Percentiles rank a stretch among this genome's conserved stretches.
These are phyloP conservation scores for Pangasius sanitwongsei DNA, from an alignment of 2,797 vertebrate genomes.

Conservation along the genomic window DNA sequence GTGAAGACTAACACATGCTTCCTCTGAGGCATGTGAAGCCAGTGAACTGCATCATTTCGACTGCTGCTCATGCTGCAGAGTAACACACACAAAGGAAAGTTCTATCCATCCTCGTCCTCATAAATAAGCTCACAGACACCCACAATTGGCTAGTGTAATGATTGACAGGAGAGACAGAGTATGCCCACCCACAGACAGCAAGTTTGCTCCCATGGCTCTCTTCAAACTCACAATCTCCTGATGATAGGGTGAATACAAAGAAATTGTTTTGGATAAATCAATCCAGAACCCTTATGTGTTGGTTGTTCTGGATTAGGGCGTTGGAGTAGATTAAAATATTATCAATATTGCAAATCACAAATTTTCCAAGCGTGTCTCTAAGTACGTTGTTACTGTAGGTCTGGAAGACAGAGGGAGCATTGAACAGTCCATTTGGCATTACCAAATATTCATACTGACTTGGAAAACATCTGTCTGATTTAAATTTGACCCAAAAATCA, in stretches of 20 bases:
- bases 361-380: not conserved
- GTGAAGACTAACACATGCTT: not conserved
- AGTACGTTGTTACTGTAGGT: not conserved
- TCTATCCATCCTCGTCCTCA: not conserved
- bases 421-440: not conserved
- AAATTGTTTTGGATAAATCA: not conserved
- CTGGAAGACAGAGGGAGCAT: not conserved
- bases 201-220: not conserved
- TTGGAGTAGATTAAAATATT: not conserved
- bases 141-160: not conserved
- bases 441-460: not conserved
- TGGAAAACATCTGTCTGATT: not conserved
- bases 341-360: not conserved
- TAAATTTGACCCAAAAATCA: not conserved
- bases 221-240: not conserved
- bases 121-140: not conserved
- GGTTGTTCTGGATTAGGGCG: not conserved
- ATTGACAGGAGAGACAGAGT: not conserved
- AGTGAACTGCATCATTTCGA: not conserved
- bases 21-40: not conserved
- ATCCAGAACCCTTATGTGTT: not conserved
- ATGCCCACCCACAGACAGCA: not conserved
- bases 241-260: not conserved
- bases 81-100: not conserved
- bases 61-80: not conserved